Evolutionary conservation across 2,113 vertebrate species (phyloP).

Genomic region (Lagopus leucura): DNA sequence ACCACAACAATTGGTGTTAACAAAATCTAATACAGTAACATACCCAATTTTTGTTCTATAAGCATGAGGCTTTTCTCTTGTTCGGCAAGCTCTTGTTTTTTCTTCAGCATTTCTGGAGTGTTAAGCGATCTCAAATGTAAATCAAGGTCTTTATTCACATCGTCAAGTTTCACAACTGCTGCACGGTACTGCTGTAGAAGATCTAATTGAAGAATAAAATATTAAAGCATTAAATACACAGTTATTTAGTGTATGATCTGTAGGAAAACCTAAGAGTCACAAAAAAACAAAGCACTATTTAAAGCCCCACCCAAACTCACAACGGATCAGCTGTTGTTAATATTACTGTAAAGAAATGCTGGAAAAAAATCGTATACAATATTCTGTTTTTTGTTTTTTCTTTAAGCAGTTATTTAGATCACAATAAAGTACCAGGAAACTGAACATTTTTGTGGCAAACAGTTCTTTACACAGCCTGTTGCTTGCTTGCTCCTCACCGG

Average conservation of each 20-base stretch:
- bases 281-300: not conserved
- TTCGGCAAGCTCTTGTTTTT: slow-evolving; percentile 75
- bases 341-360: not conserved
- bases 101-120: slow-evolving; percentile 77
- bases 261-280: not conserved
- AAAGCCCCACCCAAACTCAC: accelerated
- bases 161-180: slow-evolving; percentile 72
- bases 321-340: not conserved
- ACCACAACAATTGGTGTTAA: not conserved
- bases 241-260: not conserved
- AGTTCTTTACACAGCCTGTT: not conserved
- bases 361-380: not conserved
- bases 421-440: not conserved
- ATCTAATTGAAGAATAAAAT: slow-evolving; percentile 70
- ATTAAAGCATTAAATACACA: not conserved
- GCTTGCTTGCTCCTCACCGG: not conserved
- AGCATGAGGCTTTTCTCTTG: slow-evolving; percentile 78
- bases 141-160: slow-evolving; percentile 65
- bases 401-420: not conserved
- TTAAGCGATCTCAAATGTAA: slow-evolving; percentile 66
- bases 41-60: slow-evolving; percentile 85
- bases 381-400: not conserved
- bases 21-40: not conserved
- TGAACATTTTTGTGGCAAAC: not conserved
- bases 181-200: slow-evolving; percentile 80